These are phyloP conservation scores for Eunapius fragilis DNA, from an alignment of 37 sponge, comb jelly and placozoan species.

Conservation along the genomic window DNA sequence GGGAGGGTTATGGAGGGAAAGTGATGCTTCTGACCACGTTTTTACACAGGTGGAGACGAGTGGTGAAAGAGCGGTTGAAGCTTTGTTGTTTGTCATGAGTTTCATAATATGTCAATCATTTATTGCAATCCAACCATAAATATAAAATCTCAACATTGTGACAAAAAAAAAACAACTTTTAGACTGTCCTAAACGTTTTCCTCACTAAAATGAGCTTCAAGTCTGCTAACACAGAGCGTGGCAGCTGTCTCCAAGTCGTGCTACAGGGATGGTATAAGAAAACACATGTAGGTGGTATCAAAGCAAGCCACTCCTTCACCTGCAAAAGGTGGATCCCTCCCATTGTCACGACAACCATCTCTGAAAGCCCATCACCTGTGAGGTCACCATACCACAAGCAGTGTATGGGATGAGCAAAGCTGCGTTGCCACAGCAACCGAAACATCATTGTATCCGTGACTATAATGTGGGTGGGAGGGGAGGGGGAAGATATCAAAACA, in stretches of 20 bases:
- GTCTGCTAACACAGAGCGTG: slow-evolving; percentile 14
- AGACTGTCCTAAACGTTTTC: no score
- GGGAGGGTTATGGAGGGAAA: background rate
- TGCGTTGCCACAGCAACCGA: slow-evolving; percentile 33
- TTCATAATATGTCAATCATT: background rate
- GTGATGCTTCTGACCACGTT: background rate
- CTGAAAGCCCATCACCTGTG: slow-evolving; percentile 75
- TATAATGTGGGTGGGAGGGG: background rate
- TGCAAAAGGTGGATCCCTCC: slow-evolving; percentile 80
- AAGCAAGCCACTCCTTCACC: slow-evolving; percentile 19
- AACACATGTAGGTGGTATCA: background rate
- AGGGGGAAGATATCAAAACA: background rate
- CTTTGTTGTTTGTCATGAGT: background rate
- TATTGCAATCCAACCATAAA: background rate
- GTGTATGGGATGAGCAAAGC: slow-evolving; percentile 76
- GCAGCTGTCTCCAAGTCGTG: slow-evolving; percentile 50
- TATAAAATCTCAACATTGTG: background rate
- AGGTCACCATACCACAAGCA: slow-evolving; percentile 71
- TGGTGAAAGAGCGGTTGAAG: background rate
- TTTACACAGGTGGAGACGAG: background rate
- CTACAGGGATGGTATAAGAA: background rate
- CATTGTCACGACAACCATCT: slow-evolving; percentile 63
- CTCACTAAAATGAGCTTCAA: background rate
- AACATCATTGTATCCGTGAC: background rate
- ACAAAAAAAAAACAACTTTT: no score